Evolutionary conservation across 1,140 invertebrate species (phyloP).

Genomic region (Diplogasteroides magnus): DNA sequence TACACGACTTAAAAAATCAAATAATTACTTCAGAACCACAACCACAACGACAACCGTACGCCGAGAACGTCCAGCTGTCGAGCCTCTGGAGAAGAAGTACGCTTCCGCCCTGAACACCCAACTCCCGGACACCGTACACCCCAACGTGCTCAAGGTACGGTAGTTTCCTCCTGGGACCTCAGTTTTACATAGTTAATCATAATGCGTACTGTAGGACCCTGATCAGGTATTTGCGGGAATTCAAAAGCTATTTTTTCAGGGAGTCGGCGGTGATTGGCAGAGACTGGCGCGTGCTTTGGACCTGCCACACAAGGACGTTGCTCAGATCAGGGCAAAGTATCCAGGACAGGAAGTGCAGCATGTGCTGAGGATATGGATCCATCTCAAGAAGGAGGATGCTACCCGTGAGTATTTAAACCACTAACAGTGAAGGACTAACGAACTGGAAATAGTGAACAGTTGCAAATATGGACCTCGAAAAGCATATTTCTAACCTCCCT

Average conservation of each 20-base stretch:
- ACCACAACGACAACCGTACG: too few relatives aligned
- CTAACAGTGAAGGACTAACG: not conserved
- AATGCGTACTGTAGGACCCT: too few relatives aligned
- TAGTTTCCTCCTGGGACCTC: not conserved
- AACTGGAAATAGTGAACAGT: too few relatives aligned
- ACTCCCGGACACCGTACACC: not conserved
- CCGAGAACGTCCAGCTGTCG: too few relatives aligned
- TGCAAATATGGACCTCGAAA: too few relatives aligned
- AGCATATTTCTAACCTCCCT: too few relatives aligned
- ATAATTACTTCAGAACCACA: too few relatives aligned
- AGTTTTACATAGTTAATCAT: not conserved
- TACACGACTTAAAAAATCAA: too few relatives aligned
- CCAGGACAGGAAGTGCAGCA: constrained; percentile 45
- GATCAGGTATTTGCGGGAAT: constrained; percentile 25
- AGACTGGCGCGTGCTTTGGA: constrained; percentile 46
- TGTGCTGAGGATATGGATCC: constrained; percentile 51
- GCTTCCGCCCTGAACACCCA: constrained; percentile 27
- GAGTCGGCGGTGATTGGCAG: constrained; percentile 41
- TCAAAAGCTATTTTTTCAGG: constrained; percentile 14
- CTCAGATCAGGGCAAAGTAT: constrained; percentile 47
- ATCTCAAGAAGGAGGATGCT: constrained; percentile 47
- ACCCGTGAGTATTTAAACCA: constrained; percentile 41
- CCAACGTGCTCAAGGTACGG: not conserved
- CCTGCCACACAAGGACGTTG: constrained; percentile 46
- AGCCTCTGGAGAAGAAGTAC: constrained; percentile 29